Conservation (phyloP, 1,140 invertebrate species). For the Sarcophaga peregrina region DNA sequence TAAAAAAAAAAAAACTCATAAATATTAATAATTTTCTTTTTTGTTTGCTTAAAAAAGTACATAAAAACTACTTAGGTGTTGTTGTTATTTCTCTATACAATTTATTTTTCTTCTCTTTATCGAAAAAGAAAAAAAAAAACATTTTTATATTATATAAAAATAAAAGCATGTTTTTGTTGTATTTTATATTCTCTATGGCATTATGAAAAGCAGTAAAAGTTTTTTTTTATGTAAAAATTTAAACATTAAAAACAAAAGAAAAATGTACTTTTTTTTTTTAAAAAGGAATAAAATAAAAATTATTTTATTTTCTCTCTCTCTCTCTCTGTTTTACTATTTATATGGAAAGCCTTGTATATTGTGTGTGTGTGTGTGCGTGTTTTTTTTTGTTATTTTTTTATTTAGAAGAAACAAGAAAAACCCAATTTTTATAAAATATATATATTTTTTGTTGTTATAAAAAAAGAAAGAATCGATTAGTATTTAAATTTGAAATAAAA, state of each 20-base stretch:
- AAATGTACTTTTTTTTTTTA: neutral
- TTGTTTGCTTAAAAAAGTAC: neutral
- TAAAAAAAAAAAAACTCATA: neutral
- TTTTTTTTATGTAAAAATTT: neutral
- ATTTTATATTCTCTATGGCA: neutral
- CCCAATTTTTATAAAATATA: neutral
- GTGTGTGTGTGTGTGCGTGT: conserved; percentile 17
- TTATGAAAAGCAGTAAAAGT: conserved; percentile 15
- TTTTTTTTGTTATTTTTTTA: neutral
- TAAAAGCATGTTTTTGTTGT: conserved; percentile 15
- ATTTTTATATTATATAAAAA: neutral
- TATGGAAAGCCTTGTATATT: conserved; percentile 24
- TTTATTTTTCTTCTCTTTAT: no score
- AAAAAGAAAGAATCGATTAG: conserved; percentile 40
- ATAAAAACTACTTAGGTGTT: neutral
- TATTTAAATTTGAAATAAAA: conserved; percentile 29
- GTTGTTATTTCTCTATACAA: neutral
- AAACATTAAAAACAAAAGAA: conserved; percentile 6
- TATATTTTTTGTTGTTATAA: neutral
- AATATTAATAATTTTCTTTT: neutral
- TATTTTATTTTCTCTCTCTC: neutral
- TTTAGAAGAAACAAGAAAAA: neutral
- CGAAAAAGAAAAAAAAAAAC: neutral
- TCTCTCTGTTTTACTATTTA: neutral
- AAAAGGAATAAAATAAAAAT: neutral